Conservation (phyloP, 2,888 invertebrate genomes). For the Dasysyrphus albostriatus region DNA sequence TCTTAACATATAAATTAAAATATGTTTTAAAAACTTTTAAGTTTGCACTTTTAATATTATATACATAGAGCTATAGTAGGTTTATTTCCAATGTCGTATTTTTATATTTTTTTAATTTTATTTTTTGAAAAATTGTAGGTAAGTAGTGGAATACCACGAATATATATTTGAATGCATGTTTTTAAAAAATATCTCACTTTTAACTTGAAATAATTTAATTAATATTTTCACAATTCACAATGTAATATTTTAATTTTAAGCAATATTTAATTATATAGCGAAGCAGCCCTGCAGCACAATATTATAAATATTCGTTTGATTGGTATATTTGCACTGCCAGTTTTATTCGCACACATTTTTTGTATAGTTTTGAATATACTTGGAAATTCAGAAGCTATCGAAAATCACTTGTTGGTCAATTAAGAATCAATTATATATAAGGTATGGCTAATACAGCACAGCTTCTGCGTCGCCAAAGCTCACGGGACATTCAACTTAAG, state of each 20-base stretch:
- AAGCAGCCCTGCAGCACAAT: conserved; percentile 60
- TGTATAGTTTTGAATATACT: conserved; percentile 55
- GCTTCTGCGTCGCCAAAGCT: conserved; percentile 94
- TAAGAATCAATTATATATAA: conserved; percentile 62
- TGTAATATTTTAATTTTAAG: not conserved
- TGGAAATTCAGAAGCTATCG: conserved; percentile 46
- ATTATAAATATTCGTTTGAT: conserved; percentile 56
- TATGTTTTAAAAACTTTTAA: not conserved
- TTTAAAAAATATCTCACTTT: not conserved
- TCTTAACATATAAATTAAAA: too few relatives aligned
- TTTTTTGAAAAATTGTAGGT: not conserved
- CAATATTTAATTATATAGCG: conserved; percentile 62
- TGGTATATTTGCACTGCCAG: conserved; percentile 67
- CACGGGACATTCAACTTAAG: conserved; percentile 88
- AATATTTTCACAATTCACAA: not conserved
- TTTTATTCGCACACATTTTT: conserved; percentile 58
- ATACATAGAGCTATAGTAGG: too few relatives aligned
- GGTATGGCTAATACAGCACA: conserved; percentile 94
- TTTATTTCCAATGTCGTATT: not conserved
- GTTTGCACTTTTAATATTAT: too few relatives aligned
- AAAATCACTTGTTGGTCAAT: conserved; percentile 67
- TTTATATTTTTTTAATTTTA: not conserved
- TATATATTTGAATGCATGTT: not conserved
- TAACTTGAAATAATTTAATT: not conserved
- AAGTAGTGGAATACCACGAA: not conserved